Conservation (phyloP, 2,113 vertebrate species). For the Anser brachyrhynchus region DNA sequence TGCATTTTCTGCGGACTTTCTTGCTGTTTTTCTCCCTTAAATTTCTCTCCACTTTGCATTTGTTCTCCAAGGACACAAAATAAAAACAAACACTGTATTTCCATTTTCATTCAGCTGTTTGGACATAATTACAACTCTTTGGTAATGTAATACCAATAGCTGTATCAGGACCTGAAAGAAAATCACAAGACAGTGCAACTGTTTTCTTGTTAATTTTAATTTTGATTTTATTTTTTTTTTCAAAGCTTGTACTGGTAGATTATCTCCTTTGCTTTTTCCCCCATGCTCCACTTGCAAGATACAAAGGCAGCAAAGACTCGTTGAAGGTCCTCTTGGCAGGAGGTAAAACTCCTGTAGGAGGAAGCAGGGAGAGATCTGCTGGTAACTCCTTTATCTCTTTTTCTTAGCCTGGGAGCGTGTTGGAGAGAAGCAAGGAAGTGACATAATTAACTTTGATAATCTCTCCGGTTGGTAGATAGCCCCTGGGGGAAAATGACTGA, state of each 20-base stretch:
- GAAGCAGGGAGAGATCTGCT: neutral
- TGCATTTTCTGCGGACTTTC: neutral
- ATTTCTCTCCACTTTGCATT: neutral
- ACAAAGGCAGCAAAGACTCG: neutral
- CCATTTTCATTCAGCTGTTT: neutral
- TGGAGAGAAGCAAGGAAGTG: conserved; percentile 47
- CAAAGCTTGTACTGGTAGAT: neutral
- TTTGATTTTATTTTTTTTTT: neutral
- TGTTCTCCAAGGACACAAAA: neutral
- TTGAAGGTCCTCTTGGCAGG: neutral
- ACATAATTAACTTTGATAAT: conserved; percentile 45
- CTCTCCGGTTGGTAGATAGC: neutral
- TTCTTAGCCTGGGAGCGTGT: neutral
- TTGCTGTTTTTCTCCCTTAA: neutral
- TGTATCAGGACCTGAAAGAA: neutral
- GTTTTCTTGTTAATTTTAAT: neutral
- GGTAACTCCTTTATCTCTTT: conserved; percentile 5
- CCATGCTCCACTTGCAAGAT: neutral
- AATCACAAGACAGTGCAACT: neutral
- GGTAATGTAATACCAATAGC: neutral
- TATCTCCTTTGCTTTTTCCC: neutral
- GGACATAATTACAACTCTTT: neutral
- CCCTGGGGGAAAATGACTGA: neutral
- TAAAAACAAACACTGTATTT: neutral
- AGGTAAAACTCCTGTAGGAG: neutral